phyloP scores from a whole-genome alignment of 2,113 vertebrate genomes.

The Condylura cristata region DNA sequence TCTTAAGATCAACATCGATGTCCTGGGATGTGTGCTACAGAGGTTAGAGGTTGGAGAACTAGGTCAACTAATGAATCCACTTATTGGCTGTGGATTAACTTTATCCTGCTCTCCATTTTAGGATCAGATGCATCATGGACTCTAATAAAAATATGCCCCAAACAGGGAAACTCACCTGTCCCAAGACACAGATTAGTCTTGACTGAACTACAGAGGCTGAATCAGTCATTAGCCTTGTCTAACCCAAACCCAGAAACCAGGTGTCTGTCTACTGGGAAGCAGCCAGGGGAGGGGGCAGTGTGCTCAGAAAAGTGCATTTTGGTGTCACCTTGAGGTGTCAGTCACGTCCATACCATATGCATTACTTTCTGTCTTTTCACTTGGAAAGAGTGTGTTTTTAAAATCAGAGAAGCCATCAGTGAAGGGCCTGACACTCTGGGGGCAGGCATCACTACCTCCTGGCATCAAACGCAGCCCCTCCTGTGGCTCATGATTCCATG shows the following conservation, averaged over 20 bases:
- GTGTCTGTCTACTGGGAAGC: too few relatives aligned
- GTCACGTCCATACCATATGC: accelerated
- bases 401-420: background rate
- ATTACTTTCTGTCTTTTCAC: background rate
- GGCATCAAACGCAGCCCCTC: accelerated
- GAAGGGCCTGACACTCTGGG: accelerated
- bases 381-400: background rate
- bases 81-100: background rate
- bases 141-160: background rate
- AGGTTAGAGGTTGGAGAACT: background rate
- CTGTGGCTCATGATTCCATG: too few relatives aligned
- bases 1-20: background rate
- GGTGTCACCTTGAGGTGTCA: background rate
- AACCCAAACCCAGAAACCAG: background rate
- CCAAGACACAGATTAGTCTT: background rate
- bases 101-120: too few relatives aligned
- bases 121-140: background rate
- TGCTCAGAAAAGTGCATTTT: background rate
- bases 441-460: background rate
- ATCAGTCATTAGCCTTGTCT: background rate
- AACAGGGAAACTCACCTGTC: too few relatives aligned
- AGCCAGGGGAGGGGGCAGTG: accelerated
- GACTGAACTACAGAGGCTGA: background rate
- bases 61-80: accelerated
- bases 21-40: background rate